Percentiles rank a stretch among this genome's conserved stretches.
phyloP scores from a whole-genome alignment of 2,113 vertebrate species.

The Pelecanoides urinatrix region DNA sequence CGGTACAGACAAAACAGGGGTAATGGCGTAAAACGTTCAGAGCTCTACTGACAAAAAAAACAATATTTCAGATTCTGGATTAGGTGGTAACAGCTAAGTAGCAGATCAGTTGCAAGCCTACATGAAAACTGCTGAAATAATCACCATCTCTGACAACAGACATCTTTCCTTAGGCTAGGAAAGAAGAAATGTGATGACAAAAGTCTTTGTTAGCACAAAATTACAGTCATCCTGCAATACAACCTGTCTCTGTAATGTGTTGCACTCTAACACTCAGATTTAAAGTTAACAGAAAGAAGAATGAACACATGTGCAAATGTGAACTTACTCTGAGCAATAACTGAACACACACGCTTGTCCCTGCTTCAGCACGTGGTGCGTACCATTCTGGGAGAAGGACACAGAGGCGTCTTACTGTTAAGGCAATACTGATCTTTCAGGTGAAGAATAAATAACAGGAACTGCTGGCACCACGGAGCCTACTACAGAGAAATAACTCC shows the following conservation, averaged over 20 bases:
- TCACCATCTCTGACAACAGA: neutral
- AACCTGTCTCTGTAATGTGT: neutral
- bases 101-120: neutral
- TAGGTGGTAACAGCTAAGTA: neutral
- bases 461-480: neutral
- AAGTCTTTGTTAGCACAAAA: neutral
- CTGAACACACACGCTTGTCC: neutral
- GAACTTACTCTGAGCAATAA: neutral
- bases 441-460: neutral
- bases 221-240: neutral
- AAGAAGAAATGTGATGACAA: neutral
- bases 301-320: rapidly evolving
- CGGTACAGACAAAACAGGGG: rapidly evolving
- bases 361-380: neutral
- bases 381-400: neutral
- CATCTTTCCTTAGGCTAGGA: neutral
- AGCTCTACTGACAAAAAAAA: neutral
- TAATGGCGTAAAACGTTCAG: neutral
- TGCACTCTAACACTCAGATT: neutral
- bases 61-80: neutral
- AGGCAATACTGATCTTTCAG: neutral
- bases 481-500: neutral
- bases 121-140: neutral
- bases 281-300: neutral
- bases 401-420: neutral